Percentiles rank a stretch among this genome's conserved stretches.
Evolutionary conservation across 2,797 vertebrate genomes (phyloP).

Genomic region (Lepus oiostolus): DNA sequence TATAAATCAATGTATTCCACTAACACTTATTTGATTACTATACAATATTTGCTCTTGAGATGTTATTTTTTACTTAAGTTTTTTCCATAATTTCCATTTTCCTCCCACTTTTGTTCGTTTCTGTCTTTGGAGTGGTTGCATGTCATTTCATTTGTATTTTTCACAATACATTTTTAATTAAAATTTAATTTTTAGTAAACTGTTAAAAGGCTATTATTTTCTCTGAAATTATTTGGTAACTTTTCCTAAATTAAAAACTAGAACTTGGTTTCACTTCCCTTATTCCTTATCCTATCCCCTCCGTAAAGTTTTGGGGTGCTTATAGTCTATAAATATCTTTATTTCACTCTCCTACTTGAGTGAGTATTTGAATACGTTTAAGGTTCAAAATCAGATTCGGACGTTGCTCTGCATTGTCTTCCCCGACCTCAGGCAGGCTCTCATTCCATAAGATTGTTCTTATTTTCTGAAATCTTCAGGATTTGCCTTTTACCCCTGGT

Average conservation of each 20-base stretch:
- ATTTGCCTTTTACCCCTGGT: too few species aligned
- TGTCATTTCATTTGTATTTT: background rate
- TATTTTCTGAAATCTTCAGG: too few species aligned
- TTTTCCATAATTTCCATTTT: background rate
- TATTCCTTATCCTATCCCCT: background rate
- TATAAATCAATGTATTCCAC: background rate
- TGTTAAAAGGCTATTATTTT: background rate
- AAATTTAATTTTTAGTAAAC: background rate
- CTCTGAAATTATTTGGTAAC: background rate
- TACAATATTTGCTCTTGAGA: background rate
- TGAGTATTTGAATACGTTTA: background rate
- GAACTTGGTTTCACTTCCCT: background rate
- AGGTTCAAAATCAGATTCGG: too few species aligned
- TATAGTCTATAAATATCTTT: background rate
- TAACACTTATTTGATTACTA: background rate
- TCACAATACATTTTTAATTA: background rate
- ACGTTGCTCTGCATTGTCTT: background rate
- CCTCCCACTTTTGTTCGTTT: background rate
- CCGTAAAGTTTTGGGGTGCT: background rate
- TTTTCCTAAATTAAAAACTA: background rate
- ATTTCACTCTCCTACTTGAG: background rate
- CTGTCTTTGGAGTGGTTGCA: background rate
- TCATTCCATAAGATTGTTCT: too few species aligned
- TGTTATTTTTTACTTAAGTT: background rate
- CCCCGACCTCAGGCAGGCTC: too few species aligned